Evolutionary conservation across 2,797 vertebrate genomes (phyloP), one percentile per base, ranked within the genome.

Genomic region (Sebastes dallii): DNA sequence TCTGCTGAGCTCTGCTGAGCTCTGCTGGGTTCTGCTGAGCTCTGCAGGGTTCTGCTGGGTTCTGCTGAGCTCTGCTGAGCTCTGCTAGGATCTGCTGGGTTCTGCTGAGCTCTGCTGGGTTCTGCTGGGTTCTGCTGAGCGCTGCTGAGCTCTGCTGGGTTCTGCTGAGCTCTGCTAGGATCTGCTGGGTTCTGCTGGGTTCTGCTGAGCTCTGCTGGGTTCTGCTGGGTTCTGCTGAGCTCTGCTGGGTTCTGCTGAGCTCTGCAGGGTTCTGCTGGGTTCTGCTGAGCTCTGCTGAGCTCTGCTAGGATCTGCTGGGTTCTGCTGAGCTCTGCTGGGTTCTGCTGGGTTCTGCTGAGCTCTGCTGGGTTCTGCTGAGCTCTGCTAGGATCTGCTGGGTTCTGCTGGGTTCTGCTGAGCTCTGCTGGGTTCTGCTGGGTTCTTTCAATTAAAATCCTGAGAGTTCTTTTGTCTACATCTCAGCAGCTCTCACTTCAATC

Each of bases 221-320:
- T 32, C 30, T 65, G 30, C 30, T 32, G 30, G 1, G 30, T 1
- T 32, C 30, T 32, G 30, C 6, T 32, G 34, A 0, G 34, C 0
- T 32, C 30, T 32, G 8, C 30, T 9, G 1, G 0, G 30, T 0
- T 32, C 30, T 32, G 8, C 30, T 9, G 3, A 0, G 30, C 0
- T 32, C 30, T 32, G 30, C 30, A 9, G 30, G 0, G 30, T 0
- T 9, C 30, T 32, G 30, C 30, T 9, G 30, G 0, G 30, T 0
- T 32, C 30, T 32, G 30, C 30, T 32, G 3, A 0, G 30, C 0
- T 32, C 27, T 29, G 27, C 27, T 29, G 27, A 0, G 27, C 0
- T 29, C 27, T 29, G 5, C 27, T 29, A 1, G 0, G 27, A 0
- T 29, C 27, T 29, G 1, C 27, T 29, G 27, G 0, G 27, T 0